Base-by-base conservation (phyloP, 2,113 vertebrate species). In the Lepisosteus osseus region DNA sequence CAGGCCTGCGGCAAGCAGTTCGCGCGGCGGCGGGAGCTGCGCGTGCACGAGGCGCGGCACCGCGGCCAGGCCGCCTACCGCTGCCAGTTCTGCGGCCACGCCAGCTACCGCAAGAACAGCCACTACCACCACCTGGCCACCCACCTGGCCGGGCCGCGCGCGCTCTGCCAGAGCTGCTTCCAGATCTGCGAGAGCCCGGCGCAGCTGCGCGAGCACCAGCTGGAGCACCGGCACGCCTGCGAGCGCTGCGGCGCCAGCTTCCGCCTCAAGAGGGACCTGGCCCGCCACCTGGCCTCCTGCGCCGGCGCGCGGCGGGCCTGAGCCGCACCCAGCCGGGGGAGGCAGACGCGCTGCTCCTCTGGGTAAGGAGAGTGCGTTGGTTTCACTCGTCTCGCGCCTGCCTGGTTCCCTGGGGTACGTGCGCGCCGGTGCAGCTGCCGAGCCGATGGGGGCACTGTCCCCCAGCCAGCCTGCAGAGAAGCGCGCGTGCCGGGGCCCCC, bases 231-330 rank as follows among this genome's bases (percentile, higher is more conserved):
- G 3, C 47, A 68, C 45, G 6, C 44, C 0, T 68, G 72, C 5
- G 65, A 61, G 43, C n/a, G 3, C n/a, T 73, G 72, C 6, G 72
- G 65, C 0, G 43, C 44, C 8, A 73, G 61, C 41, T 73, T 68
- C 17, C 41, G 65, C 41, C 42, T 68, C 4, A 73, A 73, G 56
- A 73, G 41, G 17, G 72, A 73, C 3, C 29, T 62, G 65, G 62
- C 15, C 6, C 9, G 7, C 0, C 71, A 72, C 15, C 11, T 44
- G 3, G n/a, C 29, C 64, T n/a, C 12, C 54, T 72, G 71, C 51
- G 29, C 29, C 17, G 17, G 17, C 17, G 17, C 17, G 17, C 17
- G 17, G 17, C 17, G 17, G 17, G 17, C 17, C 17, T 29, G 17
- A 29, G 17, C 17, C 17, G 17, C 0, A 29, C 17, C 17, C 17